Evolutionary conservation across 2,888 invertebrate genomes (phyloP).

Genomic region (Acrobasis suavella): DNA sequence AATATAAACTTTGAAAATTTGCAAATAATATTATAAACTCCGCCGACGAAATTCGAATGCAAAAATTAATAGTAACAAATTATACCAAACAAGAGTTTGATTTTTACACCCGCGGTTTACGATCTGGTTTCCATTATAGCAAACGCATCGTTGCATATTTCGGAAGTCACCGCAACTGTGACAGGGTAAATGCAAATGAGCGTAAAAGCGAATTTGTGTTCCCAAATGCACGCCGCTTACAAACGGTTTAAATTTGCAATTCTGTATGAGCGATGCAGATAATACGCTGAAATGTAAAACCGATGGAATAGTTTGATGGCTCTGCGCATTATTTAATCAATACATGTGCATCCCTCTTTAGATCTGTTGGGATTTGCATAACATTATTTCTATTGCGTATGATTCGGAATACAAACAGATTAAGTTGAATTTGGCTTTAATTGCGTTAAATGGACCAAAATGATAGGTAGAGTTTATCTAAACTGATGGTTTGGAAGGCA

Average conservation of each 20-base stretch:
- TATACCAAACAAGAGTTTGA: background rate
- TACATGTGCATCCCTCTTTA: constrained; percentile 9
- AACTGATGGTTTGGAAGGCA: background rate
- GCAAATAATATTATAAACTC: no score
- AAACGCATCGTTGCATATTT: constrained; percentile 39
- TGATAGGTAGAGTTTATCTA: background rate
- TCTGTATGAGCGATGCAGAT: constrained; percentile 75
- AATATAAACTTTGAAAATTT: no score
- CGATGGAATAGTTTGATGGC: constrained; percentile 58
- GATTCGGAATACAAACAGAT: constrained; percentile 1
- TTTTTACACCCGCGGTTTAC: background rate
- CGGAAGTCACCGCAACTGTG: constrained; percentile 69
- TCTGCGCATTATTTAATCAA: constrained; percentile 28
- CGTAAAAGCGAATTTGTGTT: constrained; percentile 81
- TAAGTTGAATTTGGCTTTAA: background rate
- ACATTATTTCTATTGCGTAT: constrained; percentile 15
- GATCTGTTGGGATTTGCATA: constrained; percentile 26
- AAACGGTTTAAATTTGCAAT: constrained; percentile 81
- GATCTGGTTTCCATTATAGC: constrained; percentile 5
- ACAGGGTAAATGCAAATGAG: constrained; percentile 74
- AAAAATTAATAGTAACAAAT: no score
- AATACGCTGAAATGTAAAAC: constrained; percentile 72
- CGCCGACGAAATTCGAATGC: no score
- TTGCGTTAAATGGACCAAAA: background rate
- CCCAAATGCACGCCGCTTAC: constrained; percentile 76